Evolutionary conservation across 2,888 invertebrate genomes (phyloP), one percentile per base, ranked within the genome.

Genomic region (Ophioninae sp.): DNA sequence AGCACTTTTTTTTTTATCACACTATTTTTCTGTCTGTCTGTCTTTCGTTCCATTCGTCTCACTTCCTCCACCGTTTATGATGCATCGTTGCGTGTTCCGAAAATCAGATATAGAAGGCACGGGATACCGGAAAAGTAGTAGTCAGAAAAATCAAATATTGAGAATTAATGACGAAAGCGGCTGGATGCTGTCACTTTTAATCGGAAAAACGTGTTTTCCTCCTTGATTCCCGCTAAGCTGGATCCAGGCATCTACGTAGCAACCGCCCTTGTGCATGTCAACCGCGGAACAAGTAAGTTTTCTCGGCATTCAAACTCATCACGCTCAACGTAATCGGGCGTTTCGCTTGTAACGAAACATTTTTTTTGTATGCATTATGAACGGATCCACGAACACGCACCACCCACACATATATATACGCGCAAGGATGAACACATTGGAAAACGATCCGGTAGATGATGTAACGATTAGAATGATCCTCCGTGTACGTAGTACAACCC

Each of bases 161-260:
- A 75, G 50, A 74, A 10, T 65, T 41, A 80, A 74, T 78, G 56
- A 75, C 39, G 65, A 85, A 65, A 88, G 86, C 87, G 88, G 87
- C 88, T 85, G 88, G 89, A 87, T 86, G 87, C 81, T 70, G 87
- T 86, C 84, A 89, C 86, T 90, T 90, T 89, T 91, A 89, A 90
- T 89, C 88, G 90, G 89, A 90, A 88, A 80, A 87, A 88, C 88
- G 86, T 89, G 89, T 90, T 89, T 89, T 89, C 87, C 67, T 73
- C 72, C 78, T 78, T 72, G 76, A 79, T 76, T 81, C 74, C 87
- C 87, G 88, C 89, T 90, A 92, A 92, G 92, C 91, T 91, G 91
- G 92, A 91, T 91, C 90, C 89, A 86, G 91, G 91, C 90, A 91
- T 90, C 89, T 92, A 91, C 91, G 90, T 92, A 89, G 91, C 91